Evolutionary conservation across 2,113 vertebrate species (phyloP).

Genomic region (Gnathochromis pfefferi): DNA sequence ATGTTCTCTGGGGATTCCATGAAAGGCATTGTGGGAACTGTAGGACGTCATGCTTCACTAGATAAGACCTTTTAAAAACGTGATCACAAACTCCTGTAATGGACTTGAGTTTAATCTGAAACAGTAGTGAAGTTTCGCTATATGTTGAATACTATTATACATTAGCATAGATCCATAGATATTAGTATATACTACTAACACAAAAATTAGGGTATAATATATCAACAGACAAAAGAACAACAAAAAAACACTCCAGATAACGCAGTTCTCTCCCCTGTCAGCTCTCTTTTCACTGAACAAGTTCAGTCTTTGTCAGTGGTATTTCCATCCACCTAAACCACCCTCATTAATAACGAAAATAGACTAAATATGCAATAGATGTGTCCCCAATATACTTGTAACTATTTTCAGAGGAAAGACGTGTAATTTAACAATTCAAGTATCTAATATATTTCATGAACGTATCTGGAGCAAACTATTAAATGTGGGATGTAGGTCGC

Average conservation of each 20-base stretch:
- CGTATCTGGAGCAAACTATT: background rate
- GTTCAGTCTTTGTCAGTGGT: background rate
- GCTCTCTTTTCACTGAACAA: background rate
- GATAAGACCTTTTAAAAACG: background rate
- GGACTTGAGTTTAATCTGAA: background rate
- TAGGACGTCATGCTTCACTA: background rate
- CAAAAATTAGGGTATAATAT: background rate
- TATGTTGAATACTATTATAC: background rate
- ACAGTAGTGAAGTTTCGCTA: background rate
- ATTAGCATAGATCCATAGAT: background rate
- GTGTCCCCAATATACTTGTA: fast-evolving
- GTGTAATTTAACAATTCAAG: background rate
- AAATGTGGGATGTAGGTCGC: background rate
- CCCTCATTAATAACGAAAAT: background rate
- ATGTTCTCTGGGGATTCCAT: background rate
- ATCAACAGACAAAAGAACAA: background rate
- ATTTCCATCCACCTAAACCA: background rate
- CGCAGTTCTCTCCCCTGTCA: background rate
- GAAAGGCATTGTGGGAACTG: background rate
- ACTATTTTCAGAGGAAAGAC: background rate
- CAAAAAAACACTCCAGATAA: fast-evolving
- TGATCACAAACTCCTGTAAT: background rate
- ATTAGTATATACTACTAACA: background rate
- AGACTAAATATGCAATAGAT: background rate
- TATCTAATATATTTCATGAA: background rate